phyloP scores from a whole-genome alignment of 30 jellyfish, hydroid and myxozoan species.

The Hydractinia echinata region DNA sequence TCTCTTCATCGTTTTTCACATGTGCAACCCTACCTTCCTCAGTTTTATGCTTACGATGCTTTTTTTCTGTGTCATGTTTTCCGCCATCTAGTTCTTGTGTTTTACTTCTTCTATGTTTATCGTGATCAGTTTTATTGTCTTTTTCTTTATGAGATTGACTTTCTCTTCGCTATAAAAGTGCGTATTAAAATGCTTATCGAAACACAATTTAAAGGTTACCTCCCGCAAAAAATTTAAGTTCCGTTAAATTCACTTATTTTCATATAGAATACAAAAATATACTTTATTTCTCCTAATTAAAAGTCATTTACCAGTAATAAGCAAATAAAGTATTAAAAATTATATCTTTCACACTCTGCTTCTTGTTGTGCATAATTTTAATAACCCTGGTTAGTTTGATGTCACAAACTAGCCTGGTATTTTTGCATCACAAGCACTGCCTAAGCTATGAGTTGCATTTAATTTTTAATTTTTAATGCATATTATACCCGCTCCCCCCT shows the following conservation, averaged over 20 bases:
- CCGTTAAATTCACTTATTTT: neutral
- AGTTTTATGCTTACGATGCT: neutral
- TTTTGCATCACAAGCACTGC: too few species aligned
- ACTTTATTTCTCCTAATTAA: neutral
- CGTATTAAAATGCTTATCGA: neutral
- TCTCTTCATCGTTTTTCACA: conserved; percentile 19
- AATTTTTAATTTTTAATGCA: too few species aligned
- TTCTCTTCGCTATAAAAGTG: conserved; percentile 2
- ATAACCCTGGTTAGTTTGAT: too few species aligned
- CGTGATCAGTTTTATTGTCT: neutral
- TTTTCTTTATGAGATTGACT: neutral
- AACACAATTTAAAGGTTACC: neutral
- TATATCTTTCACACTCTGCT: neutral
- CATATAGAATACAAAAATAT: neutral
- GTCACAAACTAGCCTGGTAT: too few species aligned
- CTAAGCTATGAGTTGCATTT: too few species aligned
- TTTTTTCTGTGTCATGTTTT: conserved; percentile 4
- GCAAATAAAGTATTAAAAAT: neutral
- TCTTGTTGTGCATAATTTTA: too few species aligned
- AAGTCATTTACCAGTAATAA: neutral
- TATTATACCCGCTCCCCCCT: too few species aligned
- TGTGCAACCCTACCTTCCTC: conserved; percentile 18
- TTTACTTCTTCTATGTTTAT: conserved; percentile 8
- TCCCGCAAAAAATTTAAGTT: neutral
- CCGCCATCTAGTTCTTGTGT: conserved; percentile 16